These are phyloP conservation scores for Sitta carolinensis DNA, from an alignment of 2,797 vertebrate species.

Conservation along the genomic window DNA sequence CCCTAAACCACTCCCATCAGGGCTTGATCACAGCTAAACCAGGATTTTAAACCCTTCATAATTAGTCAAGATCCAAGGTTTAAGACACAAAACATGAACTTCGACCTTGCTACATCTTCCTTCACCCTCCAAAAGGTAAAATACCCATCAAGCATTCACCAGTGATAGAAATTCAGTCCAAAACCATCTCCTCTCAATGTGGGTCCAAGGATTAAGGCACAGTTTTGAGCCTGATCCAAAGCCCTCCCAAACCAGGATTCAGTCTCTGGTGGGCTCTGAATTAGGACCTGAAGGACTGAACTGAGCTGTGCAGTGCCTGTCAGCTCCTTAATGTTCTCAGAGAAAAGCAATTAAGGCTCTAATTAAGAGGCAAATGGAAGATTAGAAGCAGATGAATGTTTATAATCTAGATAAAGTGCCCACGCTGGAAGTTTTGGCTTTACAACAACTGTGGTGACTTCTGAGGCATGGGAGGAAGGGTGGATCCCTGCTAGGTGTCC, in stretches of 20 bases:
- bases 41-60: neutral
- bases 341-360: constrained; percentile 9
- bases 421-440: neutral
- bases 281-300: neutral
- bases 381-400: neutral
- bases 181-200: neutral
- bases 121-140: neutral
- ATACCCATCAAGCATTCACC: neutral
- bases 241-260: neutral
- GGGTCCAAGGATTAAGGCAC: neutral
- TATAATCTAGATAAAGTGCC: neutral
- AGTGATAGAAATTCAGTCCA: neutral
- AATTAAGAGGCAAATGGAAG: constrained; percentile 4
- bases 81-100: neutral
- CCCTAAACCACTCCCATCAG: neutral
- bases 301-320: neutral
- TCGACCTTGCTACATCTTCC: neutral
- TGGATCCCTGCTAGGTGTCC: neutral
- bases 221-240: neutral
- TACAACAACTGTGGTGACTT: neutral
- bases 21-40: neutral
- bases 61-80: neutral
- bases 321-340: neutral
- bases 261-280: neutral
- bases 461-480: neutral